Conservation (phyloP, 2,797 vertebrate genomes). For the Pseudopleuronectes americanus region DNA sequence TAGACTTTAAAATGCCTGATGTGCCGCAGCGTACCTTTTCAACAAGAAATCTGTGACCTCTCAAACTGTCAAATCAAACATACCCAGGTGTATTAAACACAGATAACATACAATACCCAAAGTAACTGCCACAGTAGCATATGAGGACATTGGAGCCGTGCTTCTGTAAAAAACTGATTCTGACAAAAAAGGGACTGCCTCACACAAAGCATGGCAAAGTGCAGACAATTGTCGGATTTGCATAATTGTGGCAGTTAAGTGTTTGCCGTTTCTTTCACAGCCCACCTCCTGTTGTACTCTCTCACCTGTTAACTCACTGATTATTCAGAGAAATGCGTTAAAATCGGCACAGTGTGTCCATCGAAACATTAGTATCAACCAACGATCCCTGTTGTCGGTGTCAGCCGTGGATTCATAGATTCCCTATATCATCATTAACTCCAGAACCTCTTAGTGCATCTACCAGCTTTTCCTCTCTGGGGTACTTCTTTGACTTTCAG, state of each 20-base stretch:
- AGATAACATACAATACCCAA: too few species aligned
- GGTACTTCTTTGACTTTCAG: neutral
- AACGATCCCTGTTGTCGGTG: slow-evolving; percentile 34
- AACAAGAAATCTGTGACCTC: slow-evolving; percentile 14
- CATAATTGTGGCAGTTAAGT: neutral
- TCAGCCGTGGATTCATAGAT: slow-evolving; percentile 32
- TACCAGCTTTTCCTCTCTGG: too few species aligned
- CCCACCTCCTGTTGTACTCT: slow-evolving; percentile 11
- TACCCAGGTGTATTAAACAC: slow-evolving; percentile 17
- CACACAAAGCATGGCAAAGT: neutral
- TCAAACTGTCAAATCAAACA: slow-evolving; percentile 29
- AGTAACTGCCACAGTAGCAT: neutral
- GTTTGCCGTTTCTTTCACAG: neutral
- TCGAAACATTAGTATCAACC: slow-evolving; percentile 45
- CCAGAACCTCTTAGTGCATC: too few species aligned
- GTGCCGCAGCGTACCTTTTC: slow-evolving; percentile 6
- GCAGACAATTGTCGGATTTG: neutral
- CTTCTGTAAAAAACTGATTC: neutral
- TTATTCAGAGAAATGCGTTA: slow-evolving; percentile 19
- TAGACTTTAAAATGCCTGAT: neutral
- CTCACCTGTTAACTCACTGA: slow-evolving; percentile 36
- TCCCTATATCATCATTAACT: slow-evolving; percentile 25
- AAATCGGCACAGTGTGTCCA: slow-evolving; percentile 50
- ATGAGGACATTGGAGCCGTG: neutral
- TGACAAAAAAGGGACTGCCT: neutral